Conservation (phyloP, 2,888 invertebrate genomes). For the Celastrina argiolus region DNA sequence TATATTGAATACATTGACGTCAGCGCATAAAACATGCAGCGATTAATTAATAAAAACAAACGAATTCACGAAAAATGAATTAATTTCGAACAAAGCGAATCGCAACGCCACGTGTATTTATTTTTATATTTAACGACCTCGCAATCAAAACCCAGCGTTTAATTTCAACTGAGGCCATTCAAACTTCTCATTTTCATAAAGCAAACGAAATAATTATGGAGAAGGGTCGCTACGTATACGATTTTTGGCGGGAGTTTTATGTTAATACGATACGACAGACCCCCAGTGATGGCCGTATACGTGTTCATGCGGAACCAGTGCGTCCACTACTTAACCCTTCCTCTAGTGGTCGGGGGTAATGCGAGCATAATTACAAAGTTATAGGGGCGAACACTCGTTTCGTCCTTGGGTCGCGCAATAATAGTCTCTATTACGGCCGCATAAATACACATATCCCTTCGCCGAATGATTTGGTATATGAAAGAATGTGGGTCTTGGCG, state of each 20-base stretch:
- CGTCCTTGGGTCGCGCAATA: slow-evolving; percentile 21
- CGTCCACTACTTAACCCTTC: slow-evolving; percentile 54
- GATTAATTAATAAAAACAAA: neutral
- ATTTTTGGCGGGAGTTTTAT: slow-evolving; percentile 65
- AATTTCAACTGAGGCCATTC: slow-evolving; percentile 47
- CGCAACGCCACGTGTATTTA: slow-evolving; percentile 23
- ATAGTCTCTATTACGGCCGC: slow-evolving; percentile 24
- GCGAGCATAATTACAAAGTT: slow-evolving; percentile 37
- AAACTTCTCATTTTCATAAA: slow-evolving; percentile 63
- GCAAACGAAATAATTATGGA: slow-evolving; percentile 54
- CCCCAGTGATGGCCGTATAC: slow-evolving; percentile 53
- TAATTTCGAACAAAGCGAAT: slow-evolving; percentile 7
- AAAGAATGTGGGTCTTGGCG: neutral
- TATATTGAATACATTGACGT: neutral
- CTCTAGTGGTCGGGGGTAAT: slow-evolving; percentile 34
- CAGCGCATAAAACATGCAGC: neutral
- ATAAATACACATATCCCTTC: slow-evolving; percentile 3
- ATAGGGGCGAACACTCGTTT: slow-evolving; percentile 25
- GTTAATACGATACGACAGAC: slow-evolving; percentile 45
- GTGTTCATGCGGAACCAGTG: slow-evolving; percentile 53
- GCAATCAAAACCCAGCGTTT: slow-evolving; percentile 31
- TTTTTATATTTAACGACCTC: slow-evolving; percentile 26
- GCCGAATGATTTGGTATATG: neutral
- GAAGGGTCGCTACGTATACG: slow-evolving; percentile 47
- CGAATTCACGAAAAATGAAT: neutral